Evolutionary conservation across 2,888 invertebrate species (phyloP).

Genomic region (Fabriciana adippe): DNA sequence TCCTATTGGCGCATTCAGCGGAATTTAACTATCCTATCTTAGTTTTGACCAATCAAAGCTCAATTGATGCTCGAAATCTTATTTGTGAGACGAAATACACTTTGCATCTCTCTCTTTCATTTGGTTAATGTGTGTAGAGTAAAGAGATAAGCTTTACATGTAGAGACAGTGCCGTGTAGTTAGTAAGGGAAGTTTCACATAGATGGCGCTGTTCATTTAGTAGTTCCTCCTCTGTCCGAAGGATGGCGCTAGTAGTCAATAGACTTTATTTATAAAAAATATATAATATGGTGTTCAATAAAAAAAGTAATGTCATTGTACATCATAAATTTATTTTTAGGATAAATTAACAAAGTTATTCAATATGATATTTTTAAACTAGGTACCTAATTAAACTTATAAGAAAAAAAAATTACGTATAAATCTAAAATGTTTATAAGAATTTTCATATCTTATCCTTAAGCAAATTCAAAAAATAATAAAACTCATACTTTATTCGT

Average conservation of each 20-base stretch:
- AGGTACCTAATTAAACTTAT: too few species aligned
- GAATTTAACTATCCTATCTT: slow-evolving; percentile 59
- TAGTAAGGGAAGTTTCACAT: slow-evolving; percentile 41
- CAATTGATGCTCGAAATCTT: slow-evolving; percentile 60
- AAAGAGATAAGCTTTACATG: slow-evolving; percentile 51
- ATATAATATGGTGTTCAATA: neutral
- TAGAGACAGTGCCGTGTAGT: slow-evolving; percentile 50
- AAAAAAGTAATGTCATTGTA: neutral
- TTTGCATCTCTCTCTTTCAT: slow-evolving; percentile 63
- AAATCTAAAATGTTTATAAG: too few species aligned
- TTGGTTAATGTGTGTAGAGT: slow-evolving; percentile 59
- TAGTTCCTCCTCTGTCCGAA: slow-evolving; percentile 53
- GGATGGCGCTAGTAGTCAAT: slow-evolving; percentile 54
- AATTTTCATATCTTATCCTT: too few species aligned
- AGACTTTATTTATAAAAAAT: neutral
- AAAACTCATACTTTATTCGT: too few species aligned
- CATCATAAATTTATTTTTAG: neutral
- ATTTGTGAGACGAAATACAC: slow-evolving; percentile 59
- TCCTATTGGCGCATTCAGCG: slow-evolving; percentile 66
- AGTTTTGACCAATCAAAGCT: slow-evolving; percentile 70
- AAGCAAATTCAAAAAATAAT: too few species aligned
- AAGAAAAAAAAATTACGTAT: too few species aligned
- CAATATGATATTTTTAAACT: too few species aligned
- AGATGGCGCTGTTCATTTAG: slow-evolving; percentile 64
- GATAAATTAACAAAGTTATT: too few species aligned